Conservation (phyloP, 2,797 vertebrate genomes). For the Tauraco hartlaubi region DNA sequence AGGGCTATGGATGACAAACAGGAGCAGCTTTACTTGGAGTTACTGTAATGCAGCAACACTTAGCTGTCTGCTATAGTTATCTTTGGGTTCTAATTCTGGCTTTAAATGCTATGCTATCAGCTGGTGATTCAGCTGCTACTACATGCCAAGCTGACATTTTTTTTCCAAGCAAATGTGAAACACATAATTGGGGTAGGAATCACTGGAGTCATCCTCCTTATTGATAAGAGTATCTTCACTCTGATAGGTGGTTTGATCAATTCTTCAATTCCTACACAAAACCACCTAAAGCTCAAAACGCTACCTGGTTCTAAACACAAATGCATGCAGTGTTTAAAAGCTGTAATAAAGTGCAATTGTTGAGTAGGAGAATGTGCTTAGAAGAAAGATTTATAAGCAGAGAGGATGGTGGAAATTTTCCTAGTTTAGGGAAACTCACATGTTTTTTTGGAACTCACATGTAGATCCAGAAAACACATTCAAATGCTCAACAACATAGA, state of each 20-base stretch:
- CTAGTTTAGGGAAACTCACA: not conserved
- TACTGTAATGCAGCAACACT: constrained; percentile 8
- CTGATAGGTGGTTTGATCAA: not conserved
- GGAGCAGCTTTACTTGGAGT: not conserved
- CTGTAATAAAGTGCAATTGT: not conserved
- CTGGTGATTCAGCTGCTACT: constrained; percentile 62
- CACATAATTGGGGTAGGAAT: not conserved
- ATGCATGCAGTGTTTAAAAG: not conserved
- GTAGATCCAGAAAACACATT: not conserved
- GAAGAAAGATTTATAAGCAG: not conserved
- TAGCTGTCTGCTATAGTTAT: constrained; percentile 2
- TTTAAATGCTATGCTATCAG: constrained; percentile 33
- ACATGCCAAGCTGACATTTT: not conserved
- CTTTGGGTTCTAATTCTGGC: constrained; percentile 40
- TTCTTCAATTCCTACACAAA: not conserved
- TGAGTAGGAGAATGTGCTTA: not conserved
- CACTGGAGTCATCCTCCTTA: not conserved
- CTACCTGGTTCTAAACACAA: not conserved
- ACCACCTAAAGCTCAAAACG: not conserved
- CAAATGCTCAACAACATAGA: not conserved
- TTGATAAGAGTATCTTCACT: not conserved
- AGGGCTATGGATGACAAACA: not conserved
- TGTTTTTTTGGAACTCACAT: not conserved
- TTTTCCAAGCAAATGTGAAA: constrained; percentile 20
- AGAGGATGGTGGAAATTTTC: not conserved